Percentiles rank a stretch among this genome's conserved stretches.
phyloP scores from a whole-genome alignment of 2,888 invertebrate genomes.

The Polymixis lichenea region DNA sequence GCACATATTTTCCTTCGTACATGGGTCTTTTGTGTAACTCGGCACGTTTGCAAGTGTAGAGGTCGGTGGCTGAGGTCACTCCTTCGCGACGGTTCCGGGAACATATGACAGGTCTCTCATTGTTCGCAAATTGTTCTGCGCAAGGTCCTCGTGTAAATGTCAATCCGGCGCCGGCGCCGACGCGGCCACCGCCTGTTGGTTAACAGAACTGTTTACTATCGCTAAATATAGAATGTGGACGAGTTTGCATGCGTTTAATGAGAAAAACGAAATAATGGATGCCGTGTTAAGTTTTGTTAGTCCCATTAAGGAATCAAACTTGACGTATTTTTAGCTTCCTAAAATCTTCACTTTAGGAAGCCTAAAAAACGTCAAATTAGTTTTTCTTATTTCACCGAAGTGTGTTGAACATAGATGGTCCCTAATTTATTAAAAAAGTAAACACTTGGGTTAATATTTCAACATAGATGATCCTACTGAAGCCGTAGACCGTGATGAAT shows the following conservation, averaged over 20 bases:
- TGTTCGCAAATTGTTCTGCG: conserved; percentile 85
- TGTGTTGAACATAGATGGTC: background rate
- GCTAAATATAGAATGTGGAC: conserved; percentile 62
- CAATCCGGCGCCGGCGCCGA: conserved; percentile 84
- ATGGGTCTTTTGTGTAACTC: conserved; percentile 65
- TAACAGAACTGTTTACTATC: conserved; percentile 61
- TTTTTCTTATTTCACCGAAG: background rate
- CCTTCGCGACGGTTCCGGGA: conserved; percentile 84
- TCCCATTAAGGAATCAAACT: background rate
- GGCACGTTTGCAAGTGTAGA: conserved; percentile 69
- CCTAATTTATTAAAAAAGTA: conserved; percentile 11
- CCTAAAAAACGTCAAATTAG: no score
- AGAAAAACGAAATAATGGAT: conserved; percentile 22
- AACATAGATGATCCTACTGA: background rate
- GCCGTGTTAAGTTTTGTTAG: background rate
- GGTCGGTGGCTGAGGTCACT: conserved; percentile 82
- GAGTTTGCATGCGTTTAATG: conserved; percentile 42
- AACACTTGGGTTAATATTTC: conserved; percentile 1
- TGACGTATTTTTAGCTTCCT: background rate
- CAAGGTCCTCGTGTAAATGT: conserved; percentile 87
- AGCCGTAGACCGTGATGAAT: conserved; percentile 9
- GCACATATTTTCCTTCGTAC: conserved; percentile 55
- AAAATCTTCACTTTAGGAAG: background rate
- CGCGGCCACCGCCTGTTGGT: conserved; percentile 68
- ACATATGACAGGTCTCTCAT: conserved; percentile 83